Base-by-base conservation (phyloP, 2,888 invertebrate genomes). In the Melanophora roralis region DNA sequence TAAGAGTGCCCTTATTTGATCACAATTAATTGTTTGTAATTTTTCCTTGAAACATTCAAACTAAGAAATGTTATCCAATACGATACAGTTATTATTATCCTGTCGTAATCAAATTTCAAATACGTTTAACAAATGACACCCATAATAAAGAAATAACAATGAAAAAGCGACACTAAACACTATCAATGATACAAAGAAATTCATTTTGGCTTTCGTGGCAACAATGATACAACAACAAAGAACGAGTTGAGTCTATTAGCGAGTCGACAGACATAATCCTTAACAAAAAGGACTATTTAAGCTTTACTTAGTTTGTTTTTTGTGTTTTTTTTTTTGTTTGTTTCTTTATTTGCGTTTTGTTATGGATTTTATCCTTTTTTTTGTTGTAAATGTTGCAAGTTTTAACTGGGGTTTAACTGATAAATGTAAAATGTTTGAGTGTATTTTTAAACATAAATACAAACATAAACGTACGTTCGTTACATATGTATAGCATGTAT, bases 51-150 rank as follows among this genome's bases (percentile, higher is more conserved):
- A 23, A 7, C 7, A 16, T 7, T 16, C n/a, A 19, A 23, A 49
- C 6, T n/a, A n/a, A 27, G 55, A 68, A 59, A 16, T 47, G 8
- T 47, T 51, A 51, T 51, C 4, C 40, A 65, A 32, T 43, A 47
- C 60, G 60, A 55, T 55, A 45, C 9, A 75, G 60, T 59, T 75
- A 53, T 47, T 67, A 51, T 67, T 67, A 67, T 67, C 67, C 74
- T 34, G 34, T 43, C 65, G n/a, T 65, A 74, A 74, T 74, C 57
- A 40, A 74, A 74, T 43, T 53, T 68, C 36, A 64, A 68, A 60
- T 75, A 68, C 53, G 23, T 68, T 60, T 75, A 68, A 68, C 75
- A 75, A 75, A 75, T 53, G 53, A 38, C 75, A 68, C 60, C 72
- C 72, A 62, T 45, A 53, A 53, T 14, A 62, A 62, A 14, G 53